These are phyloP conservation scores for Scaptomyza reducta DNA, from an alignment of 2,888 invertebrate genomes.

Conservation along the genomic window DNA sequence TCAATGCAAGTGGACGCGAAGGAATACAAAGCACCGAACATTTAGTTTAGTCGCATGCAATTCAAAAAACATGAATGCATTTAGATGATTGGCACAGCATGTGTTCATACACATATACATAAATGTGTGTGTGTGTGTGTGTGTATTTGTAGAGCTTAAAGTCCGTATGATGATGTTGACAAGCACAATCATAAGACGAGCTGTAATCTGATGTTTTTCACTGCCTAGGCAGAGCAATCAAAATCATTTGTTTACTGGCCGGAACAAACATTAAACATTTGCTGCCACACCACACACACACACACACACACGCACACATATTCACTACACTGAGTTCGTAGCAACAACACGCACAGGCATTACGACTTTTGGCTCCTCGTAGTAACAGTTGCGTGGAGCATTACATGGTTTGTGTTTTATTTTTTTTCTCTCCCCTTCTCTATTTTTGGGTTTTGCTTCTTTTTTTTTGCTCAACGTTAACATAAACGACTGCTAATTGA, in stretches of 20 bases:
- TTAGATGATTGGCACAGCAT: conserved; percentile 1
- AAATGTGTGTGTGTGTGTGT: neutral
- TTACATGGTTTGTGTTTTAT: conserved; percentile 48
- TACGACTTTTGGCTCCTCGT: conserved; percentile 10
- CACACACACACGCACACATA: neutral
- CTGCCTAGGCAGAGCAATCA: conserved; percentile 34
- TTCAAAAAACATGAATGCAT: neutral
- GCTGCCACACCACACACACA: conserved; percentile 4
- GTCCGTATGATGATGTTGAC: conserved; percentile 4
- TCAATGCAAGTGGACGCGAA: neutral
- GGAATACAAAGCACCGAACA: neutral
- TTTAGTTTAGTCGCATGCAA: neutral
- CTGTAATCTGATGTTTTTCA: conserved; percentile 21
- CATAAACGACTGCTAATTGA: conserved; percentile 73
- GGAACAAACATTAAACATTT: conserved; percentile 32
- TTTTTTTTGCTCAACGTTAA: conserved; percentile 39
- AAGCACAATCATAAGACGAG: conserved; percentile 15
- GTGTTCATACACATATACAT: no score
- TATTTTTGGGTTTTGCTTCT: conserved; percentile 5
- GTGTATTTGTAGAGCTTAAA: neutral
- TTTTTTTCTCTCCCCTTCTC: conserved; percentile 1
- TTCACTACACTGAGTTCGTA: neutral
- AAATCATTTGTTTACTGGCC: conserved; percentile 53
- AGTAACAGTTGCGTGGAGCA: conserved; percentile 71
- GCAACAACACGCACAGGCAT: conserved; percentile 15